Evolutionary conservation across 2,888 invertebrate species (phyloP).

Genomic region (Phaedon cochleariae): DNA sequence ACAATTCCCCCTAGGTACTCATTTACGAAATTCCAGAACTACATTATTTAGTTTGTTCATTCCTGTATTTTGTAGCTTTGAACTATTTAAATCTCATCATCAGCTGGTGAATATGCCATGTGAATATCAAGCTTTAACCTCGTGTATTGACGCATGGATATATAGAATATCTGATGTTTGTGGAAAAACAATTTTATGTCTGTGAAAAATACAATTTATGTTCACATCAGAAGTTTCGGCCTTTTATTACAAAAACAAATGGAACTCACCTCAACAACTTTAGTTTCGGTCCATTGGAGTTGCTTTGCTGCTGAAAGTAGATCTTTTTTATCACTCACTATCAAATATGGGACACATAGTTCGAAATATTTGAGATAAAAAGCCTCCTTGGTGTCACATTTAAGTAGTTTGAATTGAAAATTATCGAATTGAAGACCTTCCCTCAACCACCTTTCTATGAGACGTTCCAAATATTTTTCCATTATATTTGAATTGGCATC

Average conservation of each 20-base stretch:
- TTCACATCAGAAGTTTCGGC: too few relatives aligned
- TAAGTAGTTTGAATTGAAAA: slow-evolving; percentile 59
- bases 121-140: too few relatives aligned
- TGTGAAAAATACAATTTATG: too few relatives aligned
- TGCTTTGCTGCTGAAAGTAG: slow-evolving; percentile 38
- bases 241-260: not conserved
- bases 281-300: slow-evolving; percentile 33
- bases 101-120: too few relatives aligned
- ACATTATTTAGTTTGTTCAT: too few relatives aligned
- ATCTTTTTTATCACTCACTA: slow-evolving; percentile 54
- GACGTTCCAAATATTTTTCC: slow-evolving; percentile 62
- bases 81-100: too few relatives aligned
- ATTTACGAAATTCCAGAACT: too few relatives aligned
- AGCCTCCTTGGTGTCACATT: slow-evolving; percentile 53
- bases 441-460: slow-evolving; percentile 60
- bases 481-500: slow-evolving; percentile 59
- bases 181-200: too few relatives aligned
- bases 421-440: slow-evolving; percentile 48
- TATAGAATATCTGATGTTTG: too few relatives aligned
- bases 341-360: slow-evolving; percentile 59
- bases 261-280: slow-evolving; percentile 41
- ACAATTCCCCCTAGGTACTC: too few relatives aligned
- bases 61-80: too few relatives aligned
- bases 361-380: slow-evolving; percentile 61
- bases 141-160: too few relatives aligned